Evolutionary conservation across 1,140 invertebrate species (phyloP), one percentile per base, ranked within the genome.

Genomic region (Cyclina sinensis): DNA sequence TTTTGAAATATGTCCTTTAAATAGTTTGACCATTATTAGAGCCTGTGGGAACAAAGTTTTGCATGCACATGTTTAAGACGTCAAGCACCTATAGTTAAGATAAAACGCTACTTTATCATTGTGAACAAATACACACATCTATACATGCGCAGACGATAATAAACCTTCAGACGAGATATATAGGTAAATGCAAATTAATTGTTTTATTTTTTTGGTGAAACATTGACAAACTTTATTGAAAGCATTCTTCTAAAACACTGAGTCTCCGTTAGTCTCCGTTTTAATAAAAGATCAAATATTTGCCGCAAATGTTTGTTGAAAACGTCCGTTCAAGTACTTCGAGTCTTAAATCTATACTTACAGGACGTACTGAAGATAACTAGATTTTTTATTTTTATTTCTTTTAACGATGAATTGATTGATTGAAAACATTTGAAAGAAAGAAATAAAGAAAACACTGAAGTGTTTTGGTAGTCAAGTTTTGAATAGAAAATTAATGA

Each of bases 131-230:
- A 57, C 51, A 18, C 51, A 14, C 4, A 57, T 57, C n/a, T 57
- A 16, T 21, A 57, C 51, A 7, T 57, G 51, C n/a, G 21, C 14
- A 3, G n/a, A 57, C 51, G n/a, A 11, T 11, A 21, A 57, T 18
- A 57, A 18, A 11, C 51, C 16, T 16, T 57, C 18, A 7, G 21
- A 57, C 5, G 21, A 18, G 51, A 57, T 57, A 57, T 11, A 57
- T 57, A 21, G n/a, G 21, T 57, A 57, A 21, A 57, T 57, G n/a
- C 51, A 57, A 57, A 57, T 57, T 57, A 57, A 57, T 57, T 57
- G 51, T 57, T 57, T 3, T n/a, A 21, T n/a, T 57, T 57, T 57
- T 57, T 57, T 21, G 14, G 16, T 48, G 14, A 21, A 16, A 16
- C n/a, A 16, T 57, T 57, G n/a, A 5, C 16, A 18, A n/a, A 57